Conservation (phyloP, 2,113 vertebrate genomes). For the Neomonachus schauinslandi region DNA sequence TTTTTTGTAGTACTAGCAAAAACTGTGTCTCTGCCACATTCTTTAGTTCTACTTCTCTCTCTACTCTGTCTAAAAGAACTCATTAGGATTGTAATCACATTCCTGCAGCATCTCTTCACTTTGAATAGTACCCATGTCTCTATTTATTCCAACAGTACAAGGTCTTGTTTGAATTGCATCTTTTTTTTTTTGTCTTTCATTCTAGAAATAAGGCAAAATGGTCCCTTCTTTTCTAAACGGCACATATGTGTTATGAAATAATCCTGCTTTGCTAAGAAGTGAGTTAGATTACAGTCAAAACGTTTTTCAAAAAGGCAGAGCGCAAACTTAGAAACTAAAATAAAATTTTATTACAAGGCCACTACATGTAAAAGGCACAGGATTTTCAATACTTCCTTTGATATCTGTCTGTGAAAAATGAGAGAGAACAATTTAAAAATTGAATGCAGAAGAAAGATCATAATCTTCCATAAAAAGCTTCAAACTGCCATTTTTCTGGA, state of each 20-base stretch:
- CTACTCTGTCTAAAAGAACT: neutral
- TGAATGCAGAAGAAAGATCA: neutral
- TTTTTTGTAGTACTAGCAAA: neutral
- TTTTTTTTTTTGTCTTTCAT: slow-evolving; percentile 21
- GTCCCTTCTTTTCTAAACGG: neutral
- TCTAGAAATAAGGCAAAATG: neutral
- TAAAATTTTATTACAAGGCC: slow-evolving; percentile 10
- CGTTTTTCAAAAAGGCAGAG: neutral
- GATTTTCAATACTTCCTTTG: neutral
- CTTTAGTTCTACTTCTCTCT: neutral
- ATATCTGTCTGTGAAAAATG: neutral
- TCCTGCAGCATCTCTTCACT: neutral
- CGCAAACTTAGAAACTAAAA: slow-evolving; percentile 48
- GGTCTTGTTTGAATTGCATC: neutral
- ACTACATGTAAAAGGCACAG: neutral
- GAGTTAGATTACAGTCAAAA: neutral
- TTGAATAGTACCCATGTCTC: neutral
- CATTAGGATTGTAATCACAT: neutral
- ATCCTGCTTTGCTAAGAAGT: neutral
- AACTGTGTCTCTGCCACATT: neutral
- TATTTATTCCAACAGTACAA: neutral
- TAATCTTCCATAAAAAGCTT: neutral
- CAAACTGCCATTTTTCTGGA: neutral
- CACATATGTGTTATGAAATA: neutral
- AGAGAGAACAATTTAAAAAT: neutral